Evolutionary conservation across 2,113 vertebrate genomes (phyloP).

Genomic region (Gymnocephalus cernua): DNA sequence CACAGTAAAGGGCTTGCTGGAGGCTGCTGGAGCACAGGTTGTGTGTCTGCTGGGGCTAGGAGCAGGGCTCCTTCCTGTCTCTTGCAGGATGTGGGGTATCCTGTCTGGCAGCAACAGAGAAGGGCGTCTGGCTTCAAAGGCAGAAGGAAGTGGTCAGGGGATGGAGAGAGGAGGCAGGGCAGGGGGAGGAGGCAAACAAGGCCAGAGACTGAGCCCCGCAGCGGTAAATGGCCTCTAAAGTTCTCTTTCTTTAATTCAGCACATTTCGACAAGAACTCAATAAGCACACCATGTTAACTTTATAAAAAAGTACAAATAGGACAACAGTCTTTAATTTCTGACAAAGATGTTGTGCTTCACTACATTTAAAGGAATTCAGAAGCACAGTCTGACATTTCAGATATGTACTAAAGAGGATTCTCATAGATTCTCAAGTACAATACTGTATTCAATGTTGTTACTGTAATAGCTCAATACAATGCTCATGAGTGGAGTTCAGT

Average conservation of each 20-base stretch:
- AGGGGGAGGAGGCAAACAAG: constrained; percentile 51
- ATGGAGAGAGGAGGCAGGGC: constrained; percentile 60
- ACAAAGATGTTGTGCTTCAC: constrained; percentile 1
- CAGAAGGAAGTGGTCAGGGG: constrained; percentile 80
- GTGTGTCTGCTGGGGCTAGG: constrained; percentile 54
- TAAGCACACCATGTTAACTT: neutral
- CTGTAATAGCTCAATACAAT: constrained; percentile 12
- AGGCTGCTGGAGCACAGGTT: constrained; percentile 60
- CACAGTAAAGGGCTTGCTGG: constrained; percentile 35
- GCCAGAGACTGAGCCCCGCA: constrained; percentile 44
- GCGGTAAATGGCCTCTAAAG: constrained; percentile 21
- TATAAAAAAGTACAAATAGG: neutral
- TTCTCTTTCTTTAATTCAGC: constrained; percentile 9
- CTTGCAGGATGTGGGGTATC: constrained; percentile 88
- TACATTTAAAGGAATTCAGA: constrained; percentile 30
- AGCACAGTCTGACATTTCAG: constrained; percentile 30
- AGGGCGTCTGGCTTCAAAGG: constrained; percentile 77
- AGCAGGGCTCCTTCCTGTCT: constrained; percentile 78
- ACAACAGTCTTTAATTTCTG: constrained; percentile 3
- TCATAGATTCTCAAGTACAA: constrained; percentile 23
- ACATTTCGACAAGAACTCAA: constrained; percentile 25
- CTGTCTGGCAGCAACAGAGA: constrained; percentile 84
- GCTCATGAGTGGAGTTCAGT: constrained; percentile 40
- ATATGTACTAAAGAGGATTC: neutral
- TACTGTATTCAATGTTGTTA: constrained; percentile 34